These are phyloP conservation scores for Eugnorisma glareosa DNA, from an alignment of 2,888 invertebrate species.

Conservation along the genomic window DNA sequence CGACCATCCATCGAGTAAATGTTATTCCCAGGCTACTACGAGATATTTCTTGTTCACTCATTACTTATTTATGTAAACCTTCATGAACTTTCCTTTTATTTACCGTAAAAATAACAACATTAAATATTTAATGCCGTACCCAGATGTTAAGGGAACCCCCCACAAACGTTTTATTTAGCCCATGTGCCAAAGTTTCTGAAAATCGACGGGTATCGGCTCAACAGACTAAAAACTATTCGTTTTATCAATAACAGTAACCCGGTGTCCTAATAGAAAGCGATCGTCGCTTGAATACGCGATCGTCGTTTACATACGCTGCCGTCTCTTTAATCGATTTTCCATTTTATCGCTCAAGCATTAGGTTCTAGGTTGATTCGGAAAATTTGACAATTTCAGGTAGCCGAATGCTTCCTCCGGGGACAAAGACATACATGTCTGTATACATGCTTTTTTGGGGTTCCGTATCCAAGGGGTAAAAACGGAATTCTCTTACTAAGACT, in stretches of 20 bases:
- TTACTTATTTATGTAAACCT: neutral
- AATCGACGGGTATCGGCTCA: neutral
- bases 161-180: neutral
- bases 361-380: too few relatives aligned
- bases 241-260: constrained; percentile 43
- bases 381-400: too few relatives aligned
- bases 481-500: too few relatives aligned
- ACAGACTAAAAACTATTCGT: constrained; percentile 37
- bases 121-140: neutral
- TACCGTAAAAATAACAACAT: neutral
- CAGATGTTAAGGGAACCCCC: neutral
- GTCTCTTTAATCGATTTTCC: too few relatives aligned
- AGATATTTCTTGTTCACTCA: neutral
- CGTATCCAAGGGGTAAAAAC: too few relatives aligned
- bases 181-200: neutral
- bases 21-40: neutral
- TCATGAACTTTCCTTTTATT: neutral
- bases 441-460: too few relatives aligned
- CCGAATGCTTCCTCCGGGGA: neutral
- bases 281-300: neutral
- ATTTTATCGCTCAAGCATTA: too few relatives aligned
- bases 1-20: neutral
- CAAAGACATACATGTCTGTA: neutral
- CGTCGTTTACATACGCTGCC: neutral
- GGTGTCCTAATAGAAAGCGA: neutral